phyloP scores from a whole-genome alignment of 2,888 invertebrate genomes.

The Biston stratarius region DNA sequence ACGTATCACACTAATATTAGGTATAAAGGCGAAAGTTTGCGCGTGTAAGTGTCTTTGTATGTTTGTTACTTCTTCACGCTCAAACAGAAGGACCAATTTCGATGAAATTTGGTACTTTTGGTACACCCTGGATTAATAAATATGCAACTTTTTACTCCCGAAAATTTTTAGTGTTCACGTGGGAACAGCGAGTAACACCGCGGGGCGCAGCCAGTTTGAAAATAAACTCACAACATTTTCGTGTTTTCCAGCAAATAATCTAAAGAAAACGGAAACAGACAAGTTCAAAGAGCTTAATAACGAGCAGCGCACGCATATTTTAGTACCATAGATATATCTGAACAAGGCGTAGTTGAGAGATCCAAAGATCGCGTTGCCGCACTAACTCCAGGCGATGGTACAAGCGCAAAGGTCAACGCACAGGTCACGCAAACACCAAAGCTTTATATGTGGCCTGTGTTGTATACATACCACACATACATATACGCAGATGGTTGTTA shows the following conservation, averaged over 20 bases:
- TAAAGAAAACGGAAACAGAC: not conserved
- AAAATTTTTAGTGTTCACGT: too few relatives aligned
- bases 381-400: slow-evolving; percentile 37
- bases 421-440: slow-evolving; percentile 61
- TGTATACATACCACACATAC: slow-evolving; percentile 5
- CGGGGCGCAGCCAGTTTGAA: too few relatives aligned
- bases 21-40: too few relatives aligned
- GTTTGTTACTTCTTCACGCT: too few relatives aligned
- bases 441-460: slow-evolving; percentile 18
- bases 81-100: too few relatives aligned
- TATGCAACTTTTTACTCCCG: too few relatives aligned
- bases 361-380: slow-evolving; percentile 64
- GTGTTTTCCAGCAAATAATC: not conserved
- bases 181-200: too few relatives aligned
- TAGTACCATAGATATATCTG: slow-evolving; percentile 10
- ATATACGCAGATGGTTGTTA: slow-evolving; percentile 3
- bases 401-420: slow-evolving; percentile 59
- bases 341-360: slow-evolving; percentile 39
- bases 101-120: too few relatives aligned
- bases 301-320: not conserved
- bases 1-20: too few relatives aligned
- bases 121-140: too few relatives aligned
- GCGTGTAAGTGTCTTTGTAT: too few relatives aligned
- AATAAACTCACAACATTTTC: not conserved
- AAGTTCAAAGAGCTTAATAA: not conserved